These are phyloP conservation scores for Druon quercuslanigerum DNA, from an alignment of 1,140 invertebrate species.

Conservation along the genomic window DNA sequence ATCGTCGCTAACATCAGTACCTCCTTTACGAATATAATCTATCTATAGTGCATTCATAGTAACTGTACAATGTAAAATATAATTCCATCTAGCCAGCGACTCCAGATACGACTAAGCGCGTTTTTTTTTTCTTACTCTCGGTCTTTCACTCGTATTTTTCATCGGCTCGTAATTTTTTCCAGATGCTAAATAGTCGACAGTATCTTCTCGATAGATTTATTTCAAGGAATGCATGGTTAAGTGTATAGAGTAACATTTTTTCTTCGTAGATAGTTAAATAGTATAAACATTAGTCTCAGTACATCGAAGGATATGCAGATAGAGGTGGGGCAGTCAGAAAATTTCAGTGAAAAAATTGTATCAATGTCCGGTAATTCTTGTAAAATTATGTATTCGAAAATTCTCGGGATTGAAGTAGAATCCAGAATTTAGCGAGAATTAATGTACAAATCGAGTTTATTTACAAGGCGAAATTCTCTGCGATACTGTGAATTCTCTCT, in stretches of 20 bases:
- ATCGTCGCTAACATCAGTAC: slow-evolving; percentile 37
- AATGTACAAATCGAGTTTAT: background rate
- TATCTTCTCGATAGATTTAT: slow-evolving; percentile 38
- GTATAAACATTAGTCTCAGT: slow-evolving; percentile 68
- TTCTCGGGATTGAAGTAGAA: background rate
- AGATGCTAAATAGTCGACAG: slow-evolving; percentile 9
- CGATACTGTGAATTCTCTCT: background rate
- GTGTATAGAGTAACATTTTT: slow-evolving; percentile 61
- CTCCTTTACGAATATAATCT: slow-evolving; percentile 53
- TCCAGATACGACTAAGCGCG: slow-evolving; percentile 59
- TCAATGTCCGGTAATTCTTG: background rate
- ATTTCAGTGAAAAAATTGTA: background rate
- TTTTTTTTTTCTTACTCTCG: slow-evolving; percentile 42
- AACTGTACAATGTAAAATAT: slow-evolving; percentile 72
- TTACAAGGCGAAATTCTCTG: background rate
- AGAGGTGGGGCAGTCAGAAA: slow-evolving; percentile 46
- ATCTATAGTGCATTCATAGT: slow-evolving; percentile 58
- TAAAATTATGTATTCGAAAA: too few relatives aligned
- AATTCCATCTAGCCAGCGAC: slow-evolving; percentile 67
- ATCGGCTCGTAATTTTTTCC: slow-evolving; percentile 25
- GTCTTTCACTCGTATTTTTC: slow-evolving; percentile 42
- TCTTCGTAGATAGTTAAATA: slow-evolving; percentile 65
- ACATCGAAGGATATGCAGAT: slow-evolving; percentile 71
- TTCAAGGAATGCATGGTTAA: slow-evolving; percentile 44
- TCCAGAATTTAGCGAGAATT: background rate